Percentiles rank a stretch among this genome's conserved stretches.
Evolutionary conservation across 2,113 vertebrate genomes (phyloP).

Genomic region (Mirza zaza): DNA sequence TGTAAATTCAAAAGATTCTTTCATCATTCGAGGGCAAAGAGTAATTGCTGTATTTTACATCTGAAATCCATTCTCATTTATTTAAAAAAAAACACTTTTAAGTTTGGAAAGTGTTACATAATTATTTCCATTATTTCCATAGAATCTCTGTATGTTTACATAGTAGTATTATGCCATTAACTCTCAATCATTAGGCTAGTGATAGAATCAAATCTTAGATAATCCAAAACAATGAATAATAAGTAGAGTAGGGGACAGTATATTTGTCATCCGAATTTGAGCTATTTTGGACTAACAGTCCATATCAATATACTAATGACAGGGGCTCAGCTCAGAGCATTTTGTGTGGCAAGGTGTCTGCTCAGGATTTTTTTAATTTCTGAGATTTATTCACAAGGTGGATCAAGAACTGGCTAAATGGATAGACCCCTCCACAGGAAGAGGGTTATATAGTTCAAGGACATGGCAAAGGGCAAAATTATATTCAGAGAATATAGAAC

Average conservation of each 20-base stretch:
- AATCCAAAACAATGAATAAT: neutral
- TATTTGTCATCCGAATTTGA: conserved; percentile 29
- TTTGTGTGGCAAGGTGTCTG: neutral
- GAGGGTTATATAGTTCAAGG: neutral
- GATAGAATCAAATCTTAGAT: conserved; percentile 1
- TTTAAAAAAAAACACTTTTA: conserved; percentile 50
- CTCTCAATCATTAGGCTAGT: conserved; percentile 45
- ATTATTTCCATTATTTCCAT: conserved; percentile 65
- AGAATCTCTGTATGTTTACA: conserved; percentile 45
- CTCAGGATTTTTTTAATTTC: conserved; percentile 5
- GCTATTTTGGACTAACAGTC: neutral
- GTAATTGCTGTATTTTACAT: conserved; percentile 62
- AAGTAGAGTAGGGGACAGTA: neutral
- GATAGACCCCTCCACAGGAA: neutral
- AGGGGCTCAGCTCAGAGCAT: neutral
- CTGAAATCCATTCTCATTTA: conserved; percentile 66
- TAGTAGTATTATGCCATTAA: conserved; percentile 38
- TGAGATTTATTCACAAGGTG: neutral
- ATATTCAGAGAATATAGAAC: neutral
- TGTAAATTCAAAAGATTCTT: conserved; percentile 48
- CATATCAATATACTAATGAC: neutral
- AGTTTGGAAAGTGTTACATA: conserved; percentile 49
- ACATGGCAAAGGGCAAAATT: neutral
- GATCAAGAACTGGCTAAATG: neutral
- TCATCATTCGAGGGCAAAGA: conserved; percentile 62